These are phyloP conservation scores for Odocoileus hemionus DNA, from an alignment of 2,113 vertebrate species.

Conservation along the genomic window DNA sequence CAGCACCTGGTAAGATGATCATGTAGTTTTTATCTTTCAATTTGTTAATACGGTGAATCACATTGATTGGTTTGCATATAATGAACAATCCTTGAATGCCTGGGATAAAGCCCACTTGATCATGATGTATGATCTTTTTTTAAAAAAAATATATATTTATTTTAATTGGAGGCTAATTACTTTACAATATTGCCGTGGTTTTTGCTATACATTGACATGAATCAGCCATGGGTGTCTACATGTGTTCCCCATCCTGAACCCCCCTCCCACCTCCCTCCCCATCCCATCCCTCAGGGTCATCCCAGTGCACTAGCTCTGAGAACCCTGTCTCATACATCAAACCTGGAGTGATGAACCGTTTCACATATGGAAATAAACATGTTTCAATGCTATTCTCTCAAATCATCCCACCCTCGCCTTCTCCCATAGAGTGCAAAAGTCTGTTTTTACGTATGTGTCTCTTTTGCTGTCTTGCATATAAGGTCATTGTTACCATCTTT, in stretches of 20 bases:
- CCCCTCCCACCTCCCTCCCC: not conserved
- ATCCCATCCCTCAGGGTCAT: not conserved
- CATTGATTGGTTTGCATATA: not conserved
- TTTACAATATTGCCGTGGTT: not conserved
- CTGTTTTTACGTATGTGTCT: not conserved
- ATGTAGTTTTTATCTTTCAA: not conserved
- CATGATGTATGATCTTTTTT: not conserved
- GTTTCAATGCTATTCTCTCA: not conserved
- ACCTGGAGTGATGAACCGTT: not conserved
- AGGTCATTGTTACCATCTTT: not conserved
- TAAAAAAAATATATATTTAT: not conserved
- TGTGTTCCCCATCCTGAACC: not conserved
- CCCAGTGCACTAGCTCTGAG: not conserved
- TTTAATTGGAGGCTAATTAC: not conserved
- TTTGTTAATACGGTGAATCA: not conserved
- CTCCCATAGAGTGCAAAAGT: not conserved
- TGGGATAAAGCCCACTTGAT: not conserved
- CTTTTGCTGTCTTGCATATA: not conserved
- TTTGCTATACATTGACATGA: not conserved
- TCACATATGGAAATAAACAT: not conserved
- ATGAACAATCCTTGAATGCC: not conserved
- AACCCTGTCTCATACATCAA: not conserved
- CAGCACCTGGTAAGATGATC: not conserved
- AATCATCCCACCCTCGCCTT: not conserved
- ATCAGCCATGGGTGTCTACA: not conserved